These are phyloP conservation scores for Thalassaphorura encarpata DNA, from an alignment of 1,140 invertebrate genomes.

Conservation along the genomic window DNA sequence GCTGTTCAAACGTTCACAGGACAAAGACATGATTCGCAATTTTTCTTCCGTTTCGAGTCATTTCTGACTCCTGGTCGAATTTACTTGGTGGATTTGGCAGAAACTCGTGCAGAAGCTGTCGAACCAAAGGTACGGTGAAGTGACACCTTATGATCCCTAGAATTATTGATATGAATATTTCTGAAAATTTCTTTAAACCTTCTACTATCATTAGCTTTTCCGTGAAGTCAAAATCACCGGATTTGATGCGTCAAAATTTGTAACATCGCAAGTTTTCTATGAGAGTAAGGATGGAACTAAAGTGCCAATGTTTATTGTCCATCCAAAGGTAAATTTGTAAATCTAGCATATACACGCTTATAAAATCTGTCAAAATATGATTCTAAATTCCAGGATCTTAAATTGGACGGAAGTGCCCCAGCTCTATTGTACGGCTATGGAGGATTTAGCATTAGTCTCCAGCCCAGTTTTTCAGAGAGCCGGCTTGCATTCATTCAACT, in stretches of 20 bases:
- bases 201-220: too few relatives aligned
- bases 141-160: too few relatives aligned
- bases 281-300: conserved; percentile 85
- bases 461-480: conserved; percentile 74
- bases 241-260: conserved; percentile 69
- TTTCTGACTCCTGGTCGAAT: conserved; percentile 91
- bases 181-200: too few relatives aligned
- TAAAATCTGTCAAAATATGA: too few relatives aligned
- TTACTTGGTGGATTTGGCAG: conserved; percentile 80
- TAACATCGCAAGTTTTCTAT: conserved; percentile 87
- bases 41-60: conserved; percentile 88
- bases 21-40: conserved; percentile 70
- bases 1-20: conserved; percentile 73
- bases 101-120: conserved; percentile 48
- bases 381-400: too few relatives aligned
- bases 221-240: conserved; percentile 74
- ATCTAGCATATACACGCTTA: too few relatives aligned
- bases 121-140: conserved; percentile 54
- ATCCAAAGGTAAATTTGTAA: conserved; percentile 51
- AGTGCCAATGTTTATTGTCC: conserved; percentile 94
- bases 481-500: conserved; percentile 81
- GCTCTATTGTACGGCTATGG: conserved; percentile 93
- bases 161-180: conserved; percentile 47
- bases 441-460: conserved; percentile 87
- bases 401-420: conserved; percentile 56